Conservation (phyloP, 2,113 vertebrate genomes). For the Cyprinodon tularosa region DNA sequence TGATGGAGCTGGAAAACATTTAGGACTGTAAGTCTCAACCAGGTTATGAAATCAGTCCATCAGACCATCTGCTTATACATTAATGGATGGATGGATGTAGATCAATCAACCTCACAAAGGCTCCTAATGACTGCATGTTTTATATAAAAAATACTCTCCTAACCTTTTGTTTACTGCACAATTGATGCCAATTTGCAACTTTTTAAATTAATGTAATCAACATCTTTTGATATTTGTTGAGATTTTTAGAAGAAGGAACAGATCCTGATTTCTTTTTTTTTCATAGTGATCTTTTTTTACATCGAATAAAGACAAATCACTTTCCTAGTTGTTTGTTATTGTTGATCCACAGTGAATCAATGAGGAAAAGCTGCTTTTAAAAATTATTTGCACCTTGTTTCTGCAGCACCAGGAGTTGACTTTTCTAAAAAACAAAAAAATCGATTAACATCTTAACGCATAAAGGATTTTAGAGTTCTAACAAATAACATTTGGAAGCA, state of each 20-base stretch:
- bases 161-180: no score
- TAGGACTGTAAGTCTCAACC: neutral
- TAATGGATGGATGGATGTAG: no score
- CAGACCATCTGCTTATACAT: no score
- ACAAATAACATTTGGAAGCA: conserved; percentile 1
- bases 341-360: neutral
- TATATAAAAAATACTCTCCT: no score
- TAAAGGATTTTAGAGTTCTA: neutral
- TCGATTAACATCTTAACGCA: neutral
- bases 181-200: no score
- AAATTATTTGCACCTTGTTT: neutral
- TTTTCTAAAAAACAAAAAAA: neutral
- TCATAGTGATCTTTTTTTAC: neutral
- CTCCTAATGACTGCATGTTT: no score
- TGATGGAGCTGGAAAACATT: no score
- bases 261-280: neutral
- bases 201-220: neutral
- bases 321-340: neutral
- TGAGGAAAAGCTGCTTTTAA: neutral
- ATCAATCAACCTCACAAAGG: no score
- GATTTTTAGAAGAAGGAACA: neutral
- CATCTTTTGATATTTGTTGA: neutral
- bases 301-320: neutral
- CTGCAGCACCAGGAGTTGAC: neutral
- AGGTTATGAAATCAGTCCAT: no score